Evolutionary conservation across 2,797 vertebrate species (phyloP).

Genomic region (Balearica regulorum): DNA sequence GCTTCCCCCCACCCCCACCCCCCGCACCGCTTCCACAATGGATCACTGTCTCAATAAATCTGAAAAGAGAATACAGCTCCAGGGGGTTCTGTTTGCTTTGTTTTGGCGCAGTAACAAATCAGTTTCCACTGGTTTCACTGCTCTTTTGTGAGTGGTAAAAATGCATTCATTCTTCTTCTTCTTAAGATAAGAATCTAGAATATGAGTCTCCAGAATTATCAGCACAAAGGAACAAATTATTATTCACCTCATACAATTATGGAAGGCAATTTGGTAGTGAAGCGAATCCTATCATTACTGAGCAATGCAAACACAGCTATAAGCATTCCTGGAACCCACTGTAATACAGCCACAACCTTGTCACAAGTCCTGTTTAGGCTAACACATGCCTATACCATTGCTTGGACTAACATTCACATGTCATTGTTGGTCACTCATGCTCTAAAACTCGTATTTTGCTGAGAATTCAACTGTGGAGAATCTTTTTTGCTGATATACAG

Average conservation of each 20-base stretch:
- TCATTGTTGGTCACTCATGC: not conserved
- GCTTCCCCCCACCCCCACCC: fast-evolving
- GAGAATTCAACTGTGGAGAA: not conserved
- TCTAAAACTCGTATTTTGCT: not conserved
- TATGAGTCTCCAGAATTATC: not conserved
- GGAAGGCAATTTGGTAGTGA: not conserved
- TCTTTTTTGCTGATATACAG: not conserved
- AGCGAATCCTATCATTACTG: fast-evolving
- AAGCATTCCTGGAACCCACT: not conserved
- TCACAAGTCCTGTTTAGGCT: not conserved
- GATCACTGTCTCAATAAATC: not conserved
- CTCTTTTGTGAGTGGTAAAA: not conserved
- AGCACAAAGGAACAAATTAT: not conserved
- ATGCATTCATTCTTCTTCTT: not conserved
- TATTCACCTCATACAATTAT: not conserved
- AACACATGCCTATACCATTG: fast-evolving
- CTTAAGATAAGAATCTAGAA: not conserved
- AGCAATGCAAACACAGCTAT: not conserved
- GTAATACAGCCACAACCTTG: not conserved
- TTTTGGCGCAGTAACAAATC: not conserved
- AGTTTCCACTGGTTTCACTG: not conserved
- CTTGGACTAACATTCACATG: not conserved
- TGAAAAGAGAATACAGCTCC: not conserved
- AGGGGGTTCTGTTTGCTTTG: not conserved
- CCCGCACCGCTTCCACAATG: not conserved